These are phyloP conservation scores for Thalassarche chlororhynchos DNA, from an alignment of 2,113 vertebrate species.

Conservation along the genomic window DNA sequence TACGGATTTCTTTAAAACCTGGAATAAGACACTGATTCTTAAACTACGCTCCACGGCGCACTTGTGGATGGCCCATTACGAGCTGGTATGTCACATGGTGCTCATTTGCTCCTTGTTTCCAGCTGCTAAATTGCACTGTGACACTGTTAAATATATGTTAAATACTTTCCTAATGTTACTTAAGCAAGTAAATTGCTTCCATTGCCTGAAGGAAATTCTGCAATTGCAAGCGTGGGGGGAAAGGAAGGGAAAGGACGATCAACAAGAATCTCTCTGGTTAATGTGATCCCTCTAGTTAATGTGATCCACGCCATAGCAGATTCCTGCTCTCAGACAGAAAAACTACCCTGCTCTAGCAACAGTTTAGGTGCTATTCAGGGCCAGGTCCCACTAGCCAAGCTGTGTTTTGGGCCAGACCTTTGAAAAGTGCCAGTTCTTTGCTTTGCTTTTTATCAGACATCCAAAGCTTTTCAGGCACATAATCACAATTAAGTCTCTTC, in stretches of 20 bases:
- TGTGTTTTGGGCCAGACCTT: neutral
- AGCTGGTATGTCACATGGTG: constrained; percentile 55
- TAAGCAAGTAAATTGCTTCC: constrained; percentile 57
- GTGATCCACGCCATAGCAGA: neutral
- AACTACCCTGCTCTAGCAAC: neutral
- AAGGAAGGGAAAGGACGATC: neutral
- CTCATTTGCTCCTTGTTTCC: constrained; percentile 60
- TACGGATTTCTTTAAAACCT: neutral
- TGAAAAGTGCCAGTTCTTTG: neutral
- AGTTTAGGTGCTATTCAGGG: neutral
- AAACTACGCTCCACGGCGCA: neutral
- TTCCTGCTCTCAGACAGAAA: neutral
- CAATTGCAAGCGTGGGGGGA: neutral
- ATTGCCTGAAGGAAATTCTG: constrained; percentile 39
- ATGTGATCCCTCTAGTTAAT: neutral
- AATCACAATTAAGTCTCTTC: neutral
- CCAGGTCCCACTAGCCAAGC: neutral
- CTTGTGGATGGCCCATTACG: constrained; percentile 1
- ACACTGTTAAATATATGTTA: constrained; percentile 62
- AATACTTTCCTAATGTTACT: constrained; percentile 62
- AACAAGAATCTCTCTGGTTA: neutral
- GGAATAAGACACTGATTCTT: neutral
- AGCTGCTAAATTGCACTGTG: constrained; percentile 65
- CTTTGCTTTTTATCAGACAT: neutral
- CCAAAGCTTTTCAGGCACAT: neutral